phyloP scores from a whole-genome alignment of 2,888 invertebrate genomes.

The Tetragnatha montana region DNA sequence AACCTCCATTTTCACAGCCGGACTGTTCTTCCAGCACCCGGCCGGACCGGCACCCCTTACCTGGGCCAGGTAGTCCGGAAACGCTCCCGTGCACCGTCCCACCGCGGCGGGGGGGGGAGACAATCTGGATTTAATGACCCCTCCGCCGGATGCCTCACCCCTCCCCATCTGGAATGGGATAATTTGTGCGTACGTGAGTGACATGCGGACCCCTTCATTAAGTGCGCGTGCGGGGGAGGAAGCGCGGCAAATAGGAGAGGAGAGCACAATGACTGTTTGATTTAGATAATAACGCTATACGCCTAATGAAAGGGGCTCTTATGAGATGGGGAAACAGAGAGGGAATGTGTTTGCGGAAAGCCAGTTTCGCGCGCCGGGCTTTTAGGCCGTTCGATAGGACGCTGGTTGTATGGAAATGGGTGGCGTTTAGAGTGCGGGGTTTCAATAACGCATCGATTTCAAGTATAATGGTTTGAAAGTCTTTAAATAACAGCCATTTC shows the following conservation, averaged over 20 bases:
- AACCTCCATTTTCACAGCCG: too few species aligned
- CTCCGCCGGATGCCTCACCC: neutral
- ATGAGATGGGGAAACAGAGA: neutral
- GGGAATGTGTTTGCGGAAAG: neutral
- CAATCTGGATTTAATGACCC: neutral
- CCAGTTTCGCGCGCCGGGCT: neutral
- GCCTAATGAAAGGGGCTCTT: slow-evolving; percentile 24
- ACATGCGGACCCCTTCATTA: slow-evolving; percentile 24
- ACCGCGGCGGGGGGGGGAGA: neutral
- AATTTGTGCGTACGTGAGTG: slow-evolving; percentile 17
- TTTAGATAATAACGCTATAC: slow-evolving; percentile 44
- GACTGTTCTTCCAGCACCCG: too few species aligned
- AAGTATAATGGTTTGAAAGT: too few species aligned
- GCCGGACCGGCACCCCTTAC: slow-evolving; percentile 14
- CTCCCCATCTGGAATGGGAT: neutral
- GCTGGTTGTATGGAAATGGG: too few species aligned
- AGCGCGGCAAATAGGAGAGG: neutral
- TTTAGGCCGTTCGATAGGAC: neutral
- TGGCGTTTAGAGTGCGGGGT: neutral
- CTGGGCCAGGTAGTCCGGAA: slow-evolving; percentile 26
- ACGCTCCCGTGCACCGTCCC: slow-evolving; percentile 20
- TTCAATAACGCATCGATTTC: neutral
- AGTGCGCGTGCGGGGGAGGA: neutral
- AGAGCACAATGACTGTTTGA: slow-evolving; percentile 40
- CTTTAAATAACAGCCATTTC: too few species aligned